Percentiles rank a stretch among this genome's conserved stretches.
phyloP scores from a whole-genome alignment of 2,797 vertebrate species.

The Thalassophryne amazonica region DNA sequence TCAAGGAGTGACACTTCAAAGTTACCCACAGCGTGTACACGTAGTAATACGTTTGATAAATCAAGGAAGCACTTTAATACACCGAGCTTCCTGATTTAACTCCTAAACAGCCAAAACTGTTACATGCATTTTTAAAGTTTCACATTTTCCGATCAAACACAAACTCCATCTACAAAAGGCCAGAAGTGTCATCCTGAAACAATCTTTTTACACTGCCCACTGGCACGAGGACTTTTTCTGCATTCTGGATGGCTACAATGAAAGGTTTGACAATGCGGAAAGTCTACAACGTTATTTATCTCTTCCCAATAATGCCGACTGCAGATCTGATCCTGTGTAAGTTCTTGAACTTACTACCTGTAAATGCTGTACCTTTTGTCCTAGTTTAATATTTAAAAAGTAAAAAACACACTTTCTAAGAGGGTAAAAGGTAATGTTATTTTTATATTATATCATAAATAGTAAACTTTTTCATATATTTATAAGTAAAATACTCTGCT shows the following conservation, averaged over 20 bases:
- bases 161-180: neutral
- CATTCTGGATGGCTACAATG: neutral
- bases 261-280: constrained; percentile 12
- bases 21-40: neutral
- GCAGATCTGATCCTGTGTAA: neutral
- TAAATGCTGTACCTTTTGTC: constrained; percentile 8
- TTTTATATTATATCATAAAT: constrained; percentile 82
- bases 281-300: neutral
- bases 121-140: constrained; percentile 56
- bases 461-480: constrained; percentile 75
- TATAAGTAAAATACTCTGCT: constrained; percentile 57
- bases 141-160: constrained; percentile 48
- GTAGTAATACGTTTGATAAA: neutral
- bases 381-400: constrained; percentile 1
- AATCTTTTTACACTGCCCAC: neutral
- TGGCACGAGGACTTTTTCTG: neutral
- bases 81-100: neutral
- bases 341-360: neutral
- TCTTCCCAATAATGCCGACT: neutral
- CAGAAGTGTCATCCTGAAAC: neutral
- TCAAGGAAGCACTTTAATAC: neutral
- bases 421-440: constrained; percentile 39
- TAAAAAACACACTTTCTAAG: constrained; percentile 10
- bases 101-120: neutral
- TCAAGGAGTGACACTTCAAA: neutral